Percentiles rank a stretch among this genome's conserved stretches.
phyloP scores from a whole-genome alignment of 2,797 vertebrate species.

The Gadopsis bispinosus region DNA sequence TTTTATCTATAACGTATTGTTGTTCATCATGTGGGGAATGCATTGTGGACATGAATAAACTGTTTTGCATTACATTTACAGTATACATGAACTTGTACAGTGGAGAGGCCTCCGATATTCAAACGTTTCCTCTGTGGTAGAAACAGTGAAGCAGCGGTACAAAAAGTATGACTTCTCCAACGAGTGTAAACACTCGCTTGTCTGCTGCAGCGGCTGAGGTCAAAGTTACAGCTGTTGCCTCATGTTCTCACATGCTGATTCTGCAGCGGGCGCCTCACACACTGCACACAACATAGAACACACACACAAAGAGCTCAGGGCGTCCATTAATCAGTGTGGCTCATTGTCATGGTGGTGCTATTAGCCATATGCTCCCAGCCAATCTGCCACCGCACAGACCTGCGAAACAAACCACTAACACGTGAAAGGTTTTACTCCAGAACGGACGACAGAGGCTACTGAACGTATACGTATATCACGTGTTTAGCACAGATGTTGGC shows the following conservation, averaged over 20 bases:
- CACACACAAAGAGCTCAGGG: constrained; percentile 57
- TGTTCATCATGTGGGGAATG: constrained; percentile 46
- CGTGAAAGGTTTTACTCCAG: constrained; percentile 22
- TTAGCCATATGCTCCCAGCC: constrained; percentile 99
- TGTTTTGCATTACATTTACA: constrained; percentile 28
- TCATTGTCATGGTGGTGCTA: constrained; percentile 95
- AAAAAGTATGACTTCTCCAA: constrained; percentile 33
- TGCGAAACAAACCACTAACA: constrained; percentile 34
- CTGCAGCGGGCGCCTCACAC: constrained; percentile 65
- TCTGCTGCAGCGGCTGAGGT: constrained; percentile 65
- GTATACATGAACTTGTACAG: constrained; percentile 4
- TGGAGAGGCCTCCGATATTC: constrained; percentile 2
- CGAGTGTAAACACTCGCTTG: constrained; percentile 31
- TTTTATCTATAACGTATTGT: constrained; percentile 63
- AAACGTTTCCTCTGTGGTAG: constrained; percentile 41
- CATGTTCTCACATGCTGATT: constrained; percentile 75
- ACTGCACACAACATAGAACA: constrained; percentile 44
- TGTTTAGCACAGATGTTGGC: background rate
- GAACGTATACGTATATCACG: background rate
- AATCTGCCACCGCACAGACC: constrained; percentile 84
- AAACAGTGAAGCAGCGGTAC: constrained; percentile 25
- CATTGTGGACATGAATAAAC: constrained; percentile 29
- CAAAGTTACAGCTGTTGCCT: constrained; percentile 70
- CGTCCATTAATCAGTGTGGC: constrained; percentile 97
- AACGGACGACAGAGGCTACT: background rate